Percentiles rank a stretch among this genome's conserved stretches.
phyloP scores from a whole-genome alignment of 2,888 invertebrate species.

The Caenorhabditis zanzibari region DNA sequence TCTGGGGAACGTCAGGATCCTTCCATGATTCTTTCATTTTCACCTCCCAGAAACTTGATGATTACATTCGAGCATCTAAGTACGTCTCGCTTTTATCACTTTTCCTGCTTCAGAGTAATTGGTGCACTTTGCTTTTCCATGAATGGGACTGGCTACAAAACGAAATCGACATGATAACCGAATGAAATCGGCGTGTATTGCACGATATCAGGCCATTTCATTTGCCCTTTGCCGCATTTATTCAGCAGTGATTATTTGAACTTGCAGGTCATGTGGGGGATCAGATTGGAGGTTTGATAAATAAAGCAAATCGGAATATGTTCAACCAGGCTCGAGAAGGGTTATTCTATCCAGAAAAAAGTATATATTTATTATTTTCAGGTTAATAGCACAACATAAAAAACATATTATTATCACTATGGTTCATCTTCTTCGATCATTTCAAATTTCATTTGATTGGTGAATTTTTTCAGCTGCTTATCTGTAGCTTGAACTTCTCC shows the following conservation, averaged over 20 bases:
- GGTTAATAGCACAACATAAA: not conserved
- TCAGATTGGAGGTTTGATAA: not conserved
- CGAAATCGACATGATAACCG: conserved; percentile 18
- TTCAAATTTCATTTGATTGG: conserved; percentile 44
- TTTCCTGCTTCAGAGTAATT: conserved; percentile 6
- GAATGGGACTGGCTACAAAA: conserved; percentile 15
- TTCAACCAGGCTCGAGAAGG: not conserved
- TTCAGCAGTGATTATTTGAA: conserved; percentile 29
- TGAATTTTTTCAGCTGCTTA: conserved; percentile 44
- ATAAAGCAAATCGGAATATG: not conserved
- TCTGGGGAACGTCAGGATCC: not conserved
- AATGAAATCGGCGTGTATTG: conserved; percentile 23
- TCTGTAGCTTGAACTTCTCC: conserved; percentile 38
- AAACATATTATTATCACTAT: conserved; percentile 4
- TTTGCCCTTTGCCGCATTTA: not conserved
- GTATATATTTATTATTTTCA: not conserved
- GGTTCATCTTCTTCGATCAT: conserved; percentile 27
- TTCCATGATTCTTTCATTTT: conserved; percentile 11
- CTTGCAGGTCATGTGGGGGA: conserved; percentile 3
- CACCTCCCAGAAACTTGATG: conserved; percentile 10
- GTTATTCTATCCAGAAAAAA: not conserved
- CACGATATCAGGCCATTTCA: conserved; percentile 56
- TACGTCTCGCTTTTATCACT: not conserved
- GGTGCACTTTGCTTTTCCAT: conserved; percentile 34
- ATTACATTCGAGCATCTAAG: not conserved